Evolutionary conservation across 2,888 invertebrate genomes (phyloP), one percentile per base, ranked within the genome.

Genomic region (Drosophila melanosoma): DNA sequence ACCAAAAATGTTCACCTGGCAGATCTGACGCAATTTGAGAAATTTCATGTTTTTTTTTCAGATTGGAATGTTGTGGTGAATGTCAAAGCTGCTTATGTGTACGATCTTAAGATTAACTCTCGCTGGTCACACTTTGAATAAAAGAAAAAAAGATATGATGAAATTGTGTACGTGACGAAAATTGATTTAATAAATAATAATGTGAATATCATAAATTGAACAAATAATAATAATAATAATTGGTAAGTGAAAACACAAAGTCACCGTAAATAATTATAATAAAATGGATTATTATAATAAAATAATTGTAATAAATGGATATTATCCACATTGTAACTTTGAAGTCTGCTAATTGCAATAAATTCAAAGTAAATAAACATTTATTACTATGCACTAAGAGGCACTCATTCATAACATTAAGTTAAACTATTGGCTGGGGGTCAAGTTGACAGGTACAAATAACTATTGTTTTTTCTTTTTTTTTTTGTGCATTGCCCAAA

Each of bases 371-470:
- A 57, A 76, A 49, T 60, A 38, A 52, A 75, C 74, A 78, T 58
- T 66, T 77, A 73, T 78, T 72, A 15, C 73, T 23, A 26, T 80
- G 77, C 62, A 76, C 70, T 77, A 70, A 70, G 70, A 51, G 42
- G 63, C 81, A 56, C 29, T 77, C 60, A 77, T 67, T 81, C 67
- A 77, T 49, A 57, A 70, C 52, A 62, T 56, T n/a, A 72, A 67
- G 76, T 79, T 82, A 80, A 88, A 82, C 83, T 82, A 77, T 85
- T 81, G 69, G 87, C 69, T 35, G 78, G 70, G 78, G 78, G 83
- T 78, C 85, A 87, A 79, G 83, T 81, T 90, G 91, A 91, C 91
- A 91, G 89, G 83, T 91, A 89, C 90, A 91, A 91, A 91, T 90
- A 76, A 73, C 72, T 64, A 45, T 54, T 26, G 26, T 49, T 80